Evolutionary conservation across 2,888 invertebrate species (phyloP).

Genomic region (Torymus aiolomorphi): DNA sequence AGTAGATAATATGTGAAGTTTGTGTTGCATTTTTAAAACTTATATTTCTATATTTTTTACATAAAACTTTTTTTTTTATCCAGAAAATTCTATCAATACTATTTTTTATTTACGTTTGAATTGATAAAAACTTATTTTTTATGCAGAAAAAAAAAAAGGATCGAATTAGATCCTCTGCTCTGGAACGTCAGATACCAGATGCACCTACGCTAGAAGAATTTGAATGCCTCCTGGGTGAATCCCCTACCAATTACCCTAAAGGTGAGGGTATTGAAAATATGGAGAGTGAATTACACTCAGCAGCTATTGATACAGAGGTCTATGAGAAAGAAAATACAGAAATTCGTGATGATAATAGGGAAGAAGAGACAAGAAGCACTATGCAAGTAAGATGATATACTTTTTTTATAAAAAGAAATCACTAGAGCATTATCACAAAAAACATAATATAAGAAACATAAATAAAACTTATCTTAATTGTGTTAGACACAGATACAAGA

Average conservation of each 20-base stretch:
- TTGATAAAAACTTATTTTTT: neutral
- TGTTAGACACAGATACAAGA: conserved; percentile 28
- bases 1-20: no score
- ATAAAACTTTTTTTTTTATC: neutral
- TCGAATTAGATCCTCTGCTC: conserved; percentile 62
- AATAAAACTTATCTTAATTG: no score
- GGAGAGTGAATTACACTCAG: conserved; percentile 74
- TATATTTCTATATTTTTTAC: neutral
- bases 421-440: no score
- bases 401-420: no score
- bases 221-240: conserved; percentile 72
- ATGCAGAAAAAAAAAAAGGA: conserved; percentile 69
- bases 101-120: neutral
- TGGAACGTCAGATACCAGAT: conserved; percentile 71
- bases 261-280: conserved; percentile 73
- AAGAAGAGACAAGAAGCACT: conserved; percentile 17
- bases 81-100: neutral
- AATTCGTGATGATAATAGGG: conserved; percentile 39
- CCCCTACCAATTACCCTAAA: conserved; percentile 72
- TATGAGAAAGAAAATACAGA: conserved; percentile 67
- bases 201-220: conserved; percentile 73
- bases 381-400: conserved; percentile 11
- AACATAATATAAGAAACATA: no score
- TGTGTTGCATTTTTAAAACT: no score
- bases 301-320: conserved; percentile 72